phyloP scores from a whole-genome alignment of 23 tunicate genomes.

The Ascidia mentula region DNA sequence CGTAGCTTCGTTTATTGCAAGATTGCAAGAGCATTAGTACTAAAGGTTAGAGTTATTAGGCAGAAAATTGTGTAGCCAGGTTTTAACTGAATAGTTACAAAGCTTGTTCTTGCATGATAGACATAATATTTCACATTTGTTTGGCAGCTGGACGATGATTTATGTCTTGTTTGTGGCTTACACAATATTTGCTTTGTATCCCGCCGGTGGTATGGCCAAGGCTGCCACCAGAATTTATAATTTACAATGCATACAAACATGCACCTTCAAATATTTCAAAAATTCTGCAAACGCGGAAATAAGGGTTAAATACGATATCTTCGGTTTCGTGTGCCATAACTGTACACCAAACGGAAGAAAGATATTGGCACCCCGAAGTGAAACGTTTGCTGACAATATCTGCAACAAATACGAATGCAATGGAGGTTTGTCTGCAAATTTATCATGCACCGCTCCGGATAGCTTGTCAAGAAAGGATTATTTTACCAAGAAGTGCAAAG shows the following conservation, averaged over 20 bases:
- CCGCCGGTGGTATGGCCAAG: no score
- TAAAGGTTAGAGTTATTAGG: no score
- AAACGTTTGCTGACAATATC: not conserved
- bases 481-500: not conserved
- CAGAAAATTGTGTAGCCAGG: no score
- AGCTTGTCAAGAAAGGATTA: not conserved
- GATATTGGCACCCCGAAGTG: not conserved
- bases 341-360: not conserved
- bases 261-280: not conserved
- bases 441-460: not conserved
- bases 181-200: no score
- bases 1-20: no score
- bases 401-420: not conserved
- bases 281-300: not conserved
- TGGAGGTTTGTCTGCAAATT: not conserved
- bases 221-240: not conserved
- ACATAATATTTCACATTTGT: no score
- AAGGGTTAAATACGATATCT: not conserved
- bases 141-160: no score
- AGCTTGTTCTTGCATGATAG: no score
- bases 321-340: not conserved
- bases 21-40: no score
- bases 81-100: no score
- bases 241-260: not conserved
- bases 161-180: no score